These are phyloP conservation scores for Porites lutea DNA, from an alignment of 64 coral and sea anemone species.

Conservation along the genomic window DNA sequence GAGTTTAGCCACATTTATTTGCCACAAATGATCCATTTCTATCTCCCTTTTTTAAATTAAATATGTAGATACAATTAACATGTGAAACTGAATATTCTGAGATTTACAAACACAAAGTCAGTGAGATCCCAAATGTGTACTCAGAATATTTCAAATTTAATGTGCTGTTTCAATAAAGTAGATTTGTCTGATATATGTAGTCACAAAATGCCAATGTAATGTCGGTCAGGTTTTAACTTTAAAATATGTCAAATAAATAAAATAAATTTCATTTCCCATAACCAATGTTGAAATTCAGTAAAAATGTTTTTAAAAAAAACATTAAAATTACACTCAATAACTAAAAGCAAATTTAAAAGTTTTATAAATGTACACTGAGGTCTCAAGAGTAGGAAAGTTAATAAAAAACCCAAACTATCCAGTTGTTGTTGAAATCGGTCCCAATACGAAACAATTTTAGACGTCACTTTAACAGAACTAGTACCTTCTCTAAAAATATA, in stretches of 20 bases:
- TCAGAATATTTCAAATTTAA: too few species aligned
- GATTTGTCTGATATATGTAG: not conserved
- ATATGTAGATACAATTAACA: too few species aligned
- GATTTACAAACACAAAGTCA: too few species aligned
- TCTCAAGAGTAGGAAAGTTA: too few species aligned
- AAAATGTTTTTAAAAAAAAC: not conserved
- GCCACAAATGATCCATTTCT: too few species aligned
- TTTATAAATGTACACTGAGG: not conserved
- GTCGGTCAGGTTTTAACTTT: not conserved
- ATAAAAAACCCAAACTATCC: too few species aligned
- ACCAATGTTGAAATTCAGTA: not conserved
- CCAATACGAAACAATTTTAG: not conserved
- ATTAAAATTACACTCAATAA: not conserved
- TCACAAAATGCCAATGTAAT: not conserved
- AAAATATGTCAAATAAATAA: not conserved
- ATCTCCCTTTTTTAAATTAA: too few species aligned
- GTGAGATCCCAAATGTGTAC: too few species aligned
- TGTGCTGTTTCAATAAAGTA: not conserved
- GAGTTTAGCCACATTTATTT: too few species aligned
- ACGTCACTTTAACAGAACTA: not conserved
- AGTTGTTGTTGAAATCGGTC: too few species aligned
- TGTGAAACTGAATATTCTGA: too few species aligned
- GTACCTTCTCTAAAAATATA: not conserved
- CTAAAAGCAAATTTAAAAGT: not conserved
- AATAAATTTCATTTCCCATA: not conserved